Base-by-base conservation (phyloP, 1,140 invertebrate genomes). In the Ceratina japonica region DNA sequence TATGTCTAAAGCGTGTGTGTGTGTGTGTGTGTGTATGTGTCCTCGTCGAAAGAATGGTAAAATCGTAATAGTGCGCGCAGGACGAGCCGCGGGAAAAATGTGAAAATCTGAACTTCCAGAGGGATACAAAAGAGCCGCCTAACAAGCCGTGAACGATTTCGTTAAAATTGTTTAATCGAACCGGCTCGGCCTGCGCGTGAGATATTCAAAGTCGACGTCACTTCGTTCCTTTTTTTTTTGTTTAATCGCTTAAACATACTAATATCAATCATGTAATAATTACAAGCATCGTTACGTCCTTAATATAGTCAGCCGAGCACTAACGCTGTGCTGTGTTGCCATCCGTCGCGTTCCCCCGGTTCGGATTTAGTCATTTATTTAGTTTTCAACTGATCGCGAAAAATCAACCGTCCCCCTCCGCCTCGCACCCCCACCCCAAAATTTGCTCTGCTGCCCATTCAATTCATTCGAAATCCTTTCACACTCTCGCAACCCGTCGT, bases 261-360 rank as follows among this genome's bases (percentile, higher is more conserved):
- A 92, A 91, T 91, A 91, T 91, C 91, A 92, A 91, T 91, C 89
- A n/a, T 72, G 89, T 89, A 91, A 90, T 91, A 91, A 91, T 92
- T 92, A 91, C 91, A 92, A 92, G 91, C 91, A 92, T 92, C 86
- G 85, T 91, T 92, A 92, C 88, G 90, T 92, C 90, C 90, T 92
- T 92, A 61, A 90, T 89, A 86, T 88, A 90, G 85, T 90, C 89
- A 90, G 88, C 89, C 87, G 85, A 91, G 84, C 87, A 89, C 83
- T 90, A 90, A 87, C 18, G 52, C 87, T 73, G 88, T 85, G 87
- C 84, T 88, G 56, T 74, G 76, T 83, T 24, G 27, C 37, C 10
- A 66, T 51, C 44, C 8, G 22, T 52, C 49, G 13, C 49, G 13
- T 52, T 68, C 22, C 18, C 16, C 49, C 65, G 15, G 15, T 66